Evolutionary conservation across 1,140 invertebrate species (phyloP).

Genomic region (Aphelenchoides avenae): DNA sequence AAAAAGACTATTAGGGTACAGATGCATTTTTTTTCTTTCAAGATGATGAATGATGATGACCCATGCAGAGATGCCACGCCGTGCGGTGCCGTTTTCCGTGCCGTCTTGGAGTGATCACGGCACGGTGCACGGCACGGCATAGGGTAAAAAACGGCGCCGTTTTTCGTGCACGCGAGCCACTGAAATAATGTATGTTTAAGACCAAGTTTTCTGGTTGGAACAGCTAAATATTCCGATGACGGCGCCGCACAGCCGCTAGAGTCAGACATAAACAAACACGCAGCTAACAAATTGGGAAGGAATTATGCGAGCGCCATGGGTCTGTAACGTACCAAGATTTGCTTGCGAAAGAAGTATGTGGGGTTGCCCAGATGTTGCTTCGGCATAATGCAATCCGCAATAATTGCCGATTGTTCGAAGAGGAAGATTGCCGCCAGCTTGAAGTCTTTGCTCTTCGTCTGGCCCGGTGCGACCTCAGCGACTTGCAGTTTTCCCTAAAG

Average conservation of each 20-base stretch:
- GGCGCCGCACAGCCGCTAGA: no score
- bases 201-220: background rate
- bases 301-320: background rate
- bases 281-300: background rate
- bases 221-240: no score
- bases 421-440: slow-evolving; percentile 93
- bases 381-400: slow-evolving; percentile 61
- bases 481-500: slow-evolving; percentile 73
- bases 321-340: slow-evolving; percentile 84
- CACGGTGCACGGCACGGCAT: no score
- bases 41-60: no score
- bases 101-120: no score
- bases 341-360: slow-evolving; percentile 90
- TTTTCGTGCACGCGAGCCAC: no score
- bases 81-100: no score
- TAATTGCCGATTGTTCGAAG: slow-evolving; percentile 77
- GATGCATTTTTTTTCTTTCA: no score
- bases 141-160: no score
- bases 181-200: slow-evolving; percentile 1
- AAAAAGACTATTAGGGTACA: no score
- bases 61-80: no score
- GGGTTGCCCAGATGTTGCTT: slow-evolving; percentile 90
- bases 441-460: slow-evolving; percentile 74
- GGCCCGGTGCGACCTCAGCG: slow-evolving; percentile 63
- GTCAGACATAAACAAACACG: slow-evolving; percentile 1